A percentile compares a stretch with the other conserved stretches of the same genome.
Evolutionary conservation across 2,113 vertebrate species (phyloP).

Genomic region (Enhydra lutris): DNA sequence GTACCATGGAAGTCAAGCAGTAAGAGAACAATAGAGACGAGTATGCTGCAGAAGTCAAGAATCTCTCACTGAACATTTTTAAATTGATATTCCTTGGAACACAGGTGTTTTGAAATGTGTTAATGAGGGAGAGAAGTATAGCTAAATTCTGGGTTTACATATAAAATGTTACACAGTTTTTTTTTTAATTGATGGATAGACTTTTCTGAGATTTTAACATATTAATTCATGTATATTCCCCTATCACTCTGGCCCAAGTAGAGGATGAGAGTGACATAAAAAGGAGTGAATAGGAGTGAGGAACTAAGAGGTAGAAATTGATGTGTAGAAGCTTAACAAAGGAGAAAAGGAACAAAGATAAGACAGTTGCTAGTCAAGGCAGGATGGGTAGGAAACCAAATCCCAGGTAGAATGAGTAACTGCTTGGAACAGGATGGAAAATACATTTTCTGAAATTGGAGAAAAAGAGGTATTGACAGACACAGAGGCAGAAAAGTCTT

Average conservation of each 20-base stretch:
- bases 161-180: background rate
- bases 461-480: background rate
- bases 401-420: background rate
- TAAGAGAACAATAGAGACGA: background rate
- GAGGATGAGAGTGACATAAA: background rate
- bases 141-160: background rate
- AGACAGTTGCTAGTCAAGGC: background rate
- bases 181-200: background rate
- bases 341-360: background rate
- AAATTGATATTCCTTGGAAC: background rate
- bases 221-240: background rate
- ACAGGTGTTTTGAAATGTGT: background rate
- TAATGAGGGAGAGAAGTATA: background rate
- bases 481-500: background rate
- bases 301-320: background rate
- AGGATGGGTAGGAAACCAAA: too few species aligned
- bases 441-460: background rate
- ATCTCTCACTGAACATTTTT: background rate
- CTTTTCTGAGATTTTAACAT: background rate
- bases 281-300: background rate
- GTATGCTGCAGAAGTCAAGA: background rate
- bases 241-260: background rate
- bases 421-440: background rate
- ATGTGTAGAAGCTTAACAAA: background rate
- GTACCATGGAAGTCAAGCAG: background rate